Base-by-base conservation (phyloP, 2,113 vertebrate species). In the Oenanthe melanoleuca region DNA sequence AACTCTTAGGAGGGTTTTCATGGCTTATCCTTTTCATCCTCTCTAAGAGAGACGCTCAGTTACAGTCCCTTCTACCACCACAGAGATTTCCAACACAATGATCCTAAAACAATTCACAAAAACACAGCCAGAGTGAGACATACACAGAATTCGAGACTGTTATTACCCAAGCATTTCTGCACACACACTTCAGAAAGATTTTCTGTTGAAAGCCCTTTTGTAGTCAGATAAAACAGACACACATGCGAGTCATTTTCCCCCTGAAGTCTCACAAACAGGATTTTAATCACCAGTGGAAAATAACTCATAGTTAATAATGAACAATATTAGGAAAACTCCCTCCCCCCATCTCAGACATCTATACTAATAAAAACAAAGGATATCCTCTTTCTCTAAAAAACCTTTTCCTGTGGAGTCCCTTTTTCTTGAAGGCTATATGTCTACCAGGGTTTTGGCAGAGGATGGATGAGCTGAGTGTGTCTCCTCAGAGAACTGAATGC, bases 331-430 rank as follows among this genome's bases (percentile, higher is more conserved):
- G 93, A 97, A 96, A 94, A 67, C 83, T 96, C 67, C 88, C 89
- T 93, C 52, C 92, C 92, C 79, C 93, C 69, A 86, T 80, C 74
- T 94, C 93, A 96, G 91, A 88, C 93, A 94, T 92, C 89, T 92
- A 93, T 71, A 95, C 89, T 86, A 91, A 96, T 88, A 96, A 95
- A 96, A 96, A 97, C 96, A 97, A 95, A 96, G 93, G 92, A 96
- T 93, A 95, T 95, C 92, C 92, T 96, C 89, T 95, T 89, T 95
- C 82, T 95, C 88, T 83, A 80, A 89, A 94, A 92, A 83, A 94
- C 56, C 86, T 83, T 94, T 96, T 94, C 94, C 93, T 96, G 89
- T 57, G 26, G 82, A 94, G 85, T 94, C 75, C 77, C 90, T 94
- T 92, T 89, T 96, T 97, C 95, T 96, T 96, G 79, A 95, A 95